Evolutionary conservation across 2,797 vertebrate genomes (phyloP).

Genomic region (Lagothrix lagotricha): DNA sequence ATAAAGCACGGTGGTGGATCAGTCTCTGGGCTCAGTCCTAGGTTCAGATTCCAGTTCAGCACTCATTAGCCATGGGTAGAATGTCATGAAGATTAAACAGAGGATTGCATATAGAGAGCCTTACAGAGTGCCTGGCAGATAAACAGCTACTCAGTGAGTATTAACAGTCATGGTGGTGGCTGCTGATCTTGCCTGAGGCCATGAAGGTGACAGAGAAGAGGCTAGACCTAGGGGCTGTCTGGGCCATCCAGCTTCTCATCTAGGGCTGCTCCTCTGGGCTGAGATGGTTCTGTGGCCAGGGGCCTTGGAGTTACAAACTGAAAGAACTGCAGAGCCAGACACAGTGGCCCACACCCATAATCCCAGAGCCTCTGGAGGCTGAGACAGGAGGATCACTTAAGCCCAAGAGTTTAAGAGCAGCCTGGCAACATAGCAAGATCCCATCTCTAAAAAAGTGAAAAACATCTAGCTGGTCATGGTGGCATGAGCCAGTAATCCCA

Average conservation of each 20-base stretch:
- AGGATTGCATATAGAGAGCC: fast-evolving
- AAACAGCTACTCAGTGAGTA: not conserved
- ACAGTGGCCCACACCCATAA: too few relatives aligned
- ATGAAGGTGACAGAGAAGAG: not conserved
- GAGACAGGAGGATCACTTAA: not conserved
- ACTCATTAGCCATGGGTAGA: not conserved
- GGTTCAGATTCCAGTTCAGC: not conserved
- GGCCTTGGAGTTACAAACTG: not conserved
- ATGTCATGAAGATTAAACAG: not conserved
- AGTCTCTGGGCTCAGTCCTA: not conserved
- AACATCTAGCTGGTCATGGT: not conserved
- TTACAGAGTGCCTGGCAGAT: not conserved
- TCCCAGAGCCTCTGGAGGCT: not conserved
- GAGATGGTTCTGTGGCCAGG: not conserved
- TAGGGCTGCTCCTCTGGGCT: not conserved
- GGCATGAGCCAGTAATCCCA: not conserved
- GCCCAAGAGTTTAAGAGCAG: not conserved
- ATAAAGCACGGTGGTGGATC: not conserved
- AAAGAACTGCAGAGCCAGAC: not conserved
- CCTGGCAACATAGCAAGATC: not conserved
- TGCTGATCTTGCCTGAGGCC: not conserved
- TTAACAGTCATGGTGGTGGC: not conserved
- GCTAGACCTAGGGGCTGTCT: not conserved
- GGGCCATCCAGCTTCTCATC: not conserved
- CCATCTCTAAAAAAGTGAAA: not conserved